Evolutionary conservation across 2,888 invertebrate species (phyloP).

Genomic region (Agrochola lychnidis): DNA sequence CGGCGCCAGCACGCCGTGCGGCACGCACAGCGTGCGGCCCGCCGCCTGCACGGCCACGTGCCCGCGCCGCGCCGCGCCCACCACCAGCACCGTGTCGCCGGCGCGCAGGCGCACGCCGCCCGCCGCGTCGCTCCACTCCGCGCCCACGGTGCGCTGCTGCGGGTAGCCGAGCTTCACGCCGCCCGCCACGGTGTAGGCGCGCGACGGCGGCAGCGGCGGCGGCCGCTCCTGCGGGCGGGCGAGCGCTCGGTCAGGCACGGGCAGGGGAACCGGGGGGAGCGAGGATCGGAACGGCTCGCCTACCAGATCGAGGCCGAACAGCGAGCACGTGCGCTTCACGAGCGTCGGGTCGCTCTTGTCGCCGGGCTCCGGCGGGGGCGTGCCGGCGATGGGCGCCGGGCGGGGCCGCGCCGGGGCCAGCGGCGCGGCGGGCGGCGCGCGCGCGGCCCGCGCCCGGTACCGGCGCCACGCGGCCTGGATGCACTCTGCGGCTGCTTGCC

Average conservation of each 20-base stretch:
- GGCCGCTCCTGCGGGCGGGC: conserved; percentile 93
- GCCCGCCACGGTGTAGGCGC: conserved; percentile 97
- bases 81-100: conserved; percentile 96
- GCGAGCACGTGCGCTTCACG: conserved; percentile 97
- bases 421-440: conserved; percentile 59
- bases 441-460: conserved; percentile 91
- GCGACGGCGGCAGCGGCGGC: conserved; percentile 97
- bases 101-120: conserved; percentile 90
- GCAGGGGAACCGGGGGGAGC: conserved; percentile 29
- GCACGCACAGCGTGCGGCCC: conserved; percentile 82
- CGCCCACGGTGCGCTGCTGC: conserved; percentile 97
- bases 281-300: conserved; percentile 68
- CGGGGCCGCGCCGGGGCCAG: conserved; percentile 93
- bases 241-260: conserved; percentile 29
- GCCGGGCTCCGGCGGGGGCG: conserved; percentile 95
- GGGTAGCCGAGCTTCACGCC: conserved; percentile 98
- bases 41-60: conserved; percentile 95
- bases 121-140: conserved; percentile 93
- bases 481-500: conserved; percentile 95
- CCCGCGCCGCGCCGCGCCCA: conserved; percentile 97
- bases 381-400: conserved; percentile 97
- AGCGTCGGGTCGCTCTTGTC: conserved; percentile 97
- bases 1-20: conserved; percentile 86
- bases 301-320: conserved; percentile 97
- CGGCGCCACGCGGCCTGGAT: conserved; percentile 97